Evolutionary conservation across 2,888 invertebrate species (phyloP).

Genomic region (Caenorhabditis virilis): DNA sequence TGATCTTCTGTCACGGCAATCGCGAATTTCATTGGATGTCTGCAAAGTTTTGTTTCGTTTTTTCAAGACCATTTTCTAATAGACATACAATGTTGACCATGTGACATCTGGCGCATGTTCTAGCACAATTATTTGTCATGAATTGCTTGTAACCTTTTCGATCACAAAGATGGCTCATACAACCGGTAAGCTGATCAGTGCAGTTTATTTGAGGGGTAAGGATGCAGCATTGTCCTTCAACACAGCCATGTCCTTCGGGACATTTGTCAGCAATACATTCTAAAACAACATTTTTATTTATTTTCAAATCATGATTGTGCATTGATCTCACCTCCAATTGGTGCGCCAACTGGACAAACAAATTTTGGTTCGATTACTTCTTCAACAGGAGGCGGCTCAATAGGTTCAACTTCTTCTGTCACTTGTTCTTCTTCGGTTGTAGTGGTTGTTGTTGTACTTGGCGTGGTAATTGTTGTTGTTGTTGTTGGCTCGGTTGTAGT

Average conservation of each 20-base stretch:
- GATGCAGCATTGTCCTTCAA: constrained; percentile 54
- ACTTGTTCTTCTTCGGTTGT: constrained; percentile 19
- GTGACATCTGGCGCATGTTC: constrained; percentile 57
- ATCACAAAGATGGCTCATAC: constrained; percentile 51
- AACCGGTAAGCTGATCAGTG: constrained; percentile 48
- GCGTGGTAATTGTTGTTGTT: constrained; percentile 21
- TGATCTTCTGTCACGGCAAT: constrained; percentile 53
- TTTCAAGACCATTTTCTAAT: not conserved
- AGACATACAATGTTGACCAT: constrained; percentile 41
- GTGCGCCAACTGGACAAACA: constrained; percentile 51
- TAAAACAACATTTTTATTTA: no score
- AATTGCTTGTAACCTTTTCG: constrained; percentile 52
- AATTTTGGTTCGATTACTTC: constrained; percentile 25
- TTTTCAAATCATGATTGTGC: no score
- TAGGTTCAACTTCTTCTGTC: constrained; percentile 14
- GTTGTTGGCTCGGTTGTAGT: constrained; percentile 16
- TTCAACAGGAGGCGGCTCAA: constrained; percentile 16
- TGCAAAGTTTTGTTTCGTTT: constrained; percentile 6
- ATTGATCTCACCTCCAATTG: no score
- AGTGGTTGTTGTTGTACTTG: constrained; percentile 14
- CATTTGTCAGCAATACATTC: constrained; percentile 47
- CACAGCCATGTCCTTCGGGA: constrained; percentile 57
- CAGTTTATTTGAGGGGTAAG: constrained; percentile 59
- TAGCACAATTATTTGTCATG: constrained; percentile 57
- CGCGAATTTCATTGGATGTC: constrained; percentile 36